A percentile compares a stretch with the other conserved stretches of the same genome.
Evolutionary conservation across 2,797 vertebrate genomes (phyloP).

Genomic region (Anolis apletophallus): DNA sequence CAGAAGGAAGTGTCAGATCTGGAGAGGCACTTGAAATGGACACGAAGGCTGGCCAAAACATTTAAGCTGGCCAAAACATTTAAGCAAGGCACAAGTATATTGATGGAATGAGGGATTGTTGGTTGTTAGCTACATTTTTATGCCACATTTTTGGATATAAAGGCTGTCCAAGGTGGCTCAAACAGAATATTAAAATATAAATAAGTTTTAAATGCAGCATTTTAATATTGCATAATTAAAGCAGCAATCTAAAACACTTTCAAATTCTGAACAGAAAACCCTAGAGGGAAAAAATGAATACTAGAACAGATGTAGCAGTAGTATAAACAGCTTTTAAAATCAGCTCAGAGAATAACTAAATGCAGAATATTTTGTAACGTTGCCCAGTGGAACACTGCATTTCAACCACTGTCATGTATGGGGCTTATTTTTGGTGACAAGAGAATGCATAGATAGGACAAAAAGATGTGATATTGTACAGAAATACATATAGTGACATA

Average conservation of each 20-base stretch:
- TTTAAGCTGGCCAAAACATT: neutral
- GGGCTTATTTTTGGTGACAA: neutral
- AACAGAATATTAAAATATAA: neutral
- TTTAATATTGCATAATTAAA: neutral
- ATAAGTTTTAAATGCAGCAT: neutral
- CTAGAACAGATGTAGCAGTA: neutral
- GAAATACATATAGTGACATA: neutral
- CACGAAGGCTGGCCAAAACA: neutral
- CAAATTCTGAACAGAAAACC: neutral
- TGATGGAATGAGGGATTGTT: neutral
- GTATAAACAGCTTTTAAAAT: neutral
- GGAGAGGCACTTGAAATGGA: neutral
- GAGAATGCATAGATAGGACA: neutral
- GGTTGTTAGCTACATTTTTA: neutral
- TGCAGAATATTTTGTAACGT: neutral
- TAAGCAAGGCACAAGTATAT: neutral
- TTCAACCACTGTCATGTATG: neutral
- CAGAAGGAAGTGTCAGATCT: accelerated
- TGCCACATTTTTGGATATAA: neutral
- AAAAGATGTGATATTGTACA: neutral
- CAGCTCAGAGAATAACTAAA: neutral
- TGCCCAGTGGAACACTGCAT: neutral
- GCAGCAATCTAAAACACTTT: neutral
- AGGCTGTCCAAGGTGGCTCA: neutral
- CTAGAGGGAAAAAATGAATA: neutral